Conservation (phyloP, 2,888 invertebrate genomes). For the Abscondita cerata region DNA sequence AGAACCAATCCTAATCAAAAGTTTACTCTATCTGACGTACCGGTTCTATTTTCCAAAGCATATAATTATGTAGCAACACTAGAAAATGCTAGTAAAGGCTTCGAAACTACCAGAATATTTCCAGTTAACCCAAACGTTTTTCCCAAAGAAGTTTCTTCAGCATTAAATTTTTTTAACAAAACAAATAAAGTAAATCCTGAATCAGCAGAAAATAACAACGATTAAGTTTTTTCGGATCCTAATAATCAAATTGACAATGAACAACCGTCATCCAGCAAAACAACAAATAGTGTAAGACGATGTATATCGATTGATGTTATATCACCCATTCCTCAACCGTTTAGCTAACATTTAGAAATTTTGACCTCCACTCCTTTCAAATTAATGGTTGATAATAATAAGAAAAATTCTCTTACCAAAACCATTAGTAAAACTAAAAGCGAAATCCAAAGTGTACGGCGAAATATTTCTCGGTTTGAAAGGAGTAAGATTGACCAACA, state of each 20-base stretch:
- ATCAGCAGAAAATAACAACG: background rate
- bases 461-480: background rate
- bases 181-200: background rate
- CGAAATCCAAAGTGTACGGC: slow-evolving; percentile 1
- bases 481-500: background rate
- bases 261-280: background rate
- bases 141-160: slow-evolving; percentile 7
- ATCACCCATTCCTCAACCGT: slow-evolving; percentile 12
- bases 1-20: slow-evolving; percentile 11
- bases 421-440: background rate
- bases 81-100: slow-evolving; percentile 15
- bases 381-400: slow-evolving; percentile 1
- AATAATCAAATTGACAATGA: slow-evolving; percentile 11
- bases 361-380: slow-evolving; percentile 9
- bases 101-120: slow-evolving; percentile 18
- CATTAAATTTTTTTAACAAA: background rate
- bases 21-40: slow-evolving; percentile 11
- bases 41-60: slow-evolving; percentile 15
- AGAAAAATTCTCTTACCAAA: slow-evolving; percentile 4
- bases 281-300: too few relatives aligned
- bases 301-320: background rate
- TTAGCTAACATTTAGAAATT: slow-evolving; percentile 2
- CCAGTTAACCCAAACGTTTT: slow-evolving; percentile 17
- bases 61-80: slow-evolving; percentile 9
- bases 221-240: background rate